Base-by-base conservation (phyloP, 2,797 vertebrate species). In the Spheniscus humboldti region DNA sequence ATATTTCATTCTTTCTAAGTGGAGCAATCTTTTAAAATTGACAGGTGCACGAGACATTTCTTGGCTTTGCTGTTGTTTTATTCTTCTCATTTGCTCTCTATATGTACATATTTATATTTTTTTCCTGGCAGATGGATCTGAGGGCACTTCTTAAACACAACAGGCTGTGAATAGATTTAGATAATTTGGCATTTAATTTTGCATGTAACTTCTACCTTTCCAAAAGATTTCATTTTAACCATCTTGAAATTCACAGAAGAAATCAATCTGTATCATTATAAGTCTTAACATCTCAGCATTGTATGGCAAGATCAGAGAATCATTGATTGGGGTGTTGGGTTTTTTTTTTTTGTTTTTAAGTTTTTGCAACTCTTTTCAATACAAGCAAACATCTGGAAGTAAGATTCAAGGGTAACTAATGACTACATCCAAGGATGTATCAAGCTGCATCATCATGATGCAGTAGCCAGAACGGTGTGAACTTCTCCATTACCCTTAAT, bases 321-420 rank as follows among this genome's bases (percentile, higher is more conserved):
- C 37, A 28, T 23, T 77, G 20, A 53, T 18, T 55, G 7, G 3
- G 1, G 1, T 4, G 45, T 15, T 59, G 7, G 3, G 2, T 1
- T 55, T 50, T 53, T 63, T 74, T 74, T 48, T 7, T 15, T 66
- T 82, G 5, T 18, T 45, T 79, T 52, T 24, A 80, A 20, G 7
- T 23, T 74, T 84, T 84, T 81, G 11, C 6, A 81, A 53, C 28
- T 71, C n/a, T 69, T 86, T 82, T 60, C 23, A 56, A 25, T 47
- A 68, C 11, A 75, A 85, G 39, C 19, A 69, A 89, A 87, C 5
- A 24, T 19, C 20, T 85, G 59, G 60, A 78, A 85, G 23, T 50
- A 85, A 92, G 18, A 86, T 63, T 88, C 24, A 81, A 66, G 4
- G 24, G 18, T 78, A 80, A 62, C 47, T 75, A 52, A 33, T 31